Evolutionary conservation across 2,888 invertebrate genomes (phyloP).

Genomic region (Leucoma salicis): DNA sequence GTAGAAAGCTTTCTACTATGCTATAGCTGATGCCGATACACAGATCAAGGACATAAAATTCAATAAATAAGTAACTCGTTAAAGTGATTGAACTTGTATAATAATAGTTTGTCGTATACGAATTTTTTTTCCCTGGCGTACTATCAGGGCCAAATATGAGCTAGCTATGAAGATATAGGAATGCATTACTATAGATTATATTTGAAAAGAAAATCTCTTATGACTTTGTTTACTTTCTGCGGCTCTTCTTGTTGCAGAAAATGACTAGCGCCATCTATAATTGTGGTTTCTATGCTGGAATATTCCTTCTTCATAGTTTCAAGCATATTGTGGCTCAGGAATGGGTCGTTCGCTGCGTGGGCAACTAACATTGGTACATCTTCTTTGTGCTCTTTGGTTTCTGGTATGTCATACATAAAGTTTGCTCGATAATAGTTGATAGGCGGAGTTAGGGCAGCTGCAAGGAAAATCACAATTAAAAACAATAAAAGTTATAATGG

Average conservation of each 20-base stretch:
- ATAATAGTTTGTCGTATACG: no score
- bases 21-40: no score
- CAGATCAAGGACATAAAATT: no score
- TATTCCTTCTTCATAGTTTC: conserved; percentile 64
- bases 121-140: no score
- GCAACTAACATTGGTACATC: conserved; percentile 68
- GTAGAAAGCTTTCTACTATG: no score
- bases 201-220: conserved; percentile 70
- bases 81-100: no score
- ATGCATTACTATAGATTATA: conserved; percentile 45
- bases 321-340: conserved; percentile 44
- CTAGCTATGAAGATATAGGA: no score
- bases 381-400: conserved; percentile 44
- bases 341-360: conserved; percentile 70
- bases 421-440: conserved; percentile 83
- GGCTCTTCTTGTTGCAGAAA: conserved; percentile 82
- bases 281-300: conserved; percentile 59
- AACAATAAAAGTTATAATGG: no score
- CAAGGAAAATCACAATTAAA: conserved; percentile 34
- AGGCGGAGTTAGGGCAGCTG: conserved; percentile 79
- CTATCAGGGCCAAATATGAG: no score
- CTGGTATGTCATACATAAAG: conserved; percentile 41
- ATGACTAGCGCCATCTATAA: conserved; percentile 72
- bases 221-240: conserved; percentile 70
- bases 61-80: no score